Evolutionary conservation across 2,113 vertebrate species (phyloP).

Genomic region (Coregonus clupeaformis): DNA sequence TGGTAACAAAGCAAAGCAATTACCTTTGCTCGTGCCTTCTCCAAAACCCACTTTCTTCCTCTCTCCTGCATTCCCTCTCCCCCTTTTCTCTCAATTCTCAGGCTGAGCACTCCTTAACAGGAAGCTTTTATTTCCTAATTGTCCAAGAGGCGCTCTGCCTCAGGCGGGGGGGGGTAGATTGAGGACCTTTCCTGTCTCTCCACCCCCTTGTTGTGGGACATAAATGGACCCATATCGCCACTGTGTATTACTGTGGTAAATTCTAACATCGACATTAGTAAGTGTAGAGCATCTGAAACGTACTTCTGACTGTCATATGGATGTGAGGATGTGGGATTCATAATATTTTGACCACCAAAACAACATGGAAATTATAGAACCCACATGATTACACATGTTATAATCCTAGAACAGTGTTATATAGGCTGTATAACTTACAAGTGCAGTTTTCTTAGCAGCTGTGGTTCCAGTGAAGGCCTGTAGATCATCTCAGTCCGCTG

Average conservation of each 20-base stretch:
- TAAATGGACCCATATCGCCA: too few relatives aligned
- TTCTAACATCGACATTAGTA: too few relatives aligned
- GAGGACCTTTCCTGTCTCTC: slow-evolving; percentile 59
- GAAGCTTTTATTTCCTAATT: slow-evolving; percentile 86
- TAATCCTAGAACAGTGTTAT: too few relatives aligned
- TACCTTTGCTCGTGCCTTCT: slow-evolving; percentile 67
- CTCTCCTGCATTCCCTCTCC: slow-evolving; percentile 18
- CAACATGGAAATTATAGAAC: too few relatives aligned
- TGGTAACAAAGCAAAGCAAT: slow-evolving; percentile 86
- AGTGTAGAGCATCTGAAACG: too few relatives aligned
- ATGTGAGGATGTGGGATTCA: too few relatives aligned
- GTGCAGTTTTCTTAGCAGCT: too few relatives aligned
- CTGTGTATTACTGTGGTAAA: too few relatives aligned
- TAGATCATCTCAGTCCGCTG: not conserved
- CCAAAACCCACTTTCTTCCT: slow-evolving; percentile 1
- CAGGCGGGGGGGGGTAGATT: slow-evolving; percentile 65
- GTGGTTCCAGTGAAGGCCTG: not conserved
- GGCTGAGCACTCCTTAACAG: slow-evolving; percentile 19
- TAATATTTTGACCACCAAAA: too few relatives aligned
- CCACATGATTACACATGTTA: too few relatives aligned
- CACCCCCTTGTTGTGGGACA: slow-evolving; percentile 6
- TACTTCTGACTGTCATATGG: too few relatives aligned
- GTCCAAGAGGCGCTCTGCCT: slow-evolving; percentile 72
- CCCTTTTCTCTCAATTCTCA: not conserved
- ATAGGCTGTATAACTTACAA: too few relatives aligned